These are phyloP conservation scores for Perognathus longimembris DNA, from an alignment of 2,113 vertebrate genomes.

Conservation along the genomic window DNA sequence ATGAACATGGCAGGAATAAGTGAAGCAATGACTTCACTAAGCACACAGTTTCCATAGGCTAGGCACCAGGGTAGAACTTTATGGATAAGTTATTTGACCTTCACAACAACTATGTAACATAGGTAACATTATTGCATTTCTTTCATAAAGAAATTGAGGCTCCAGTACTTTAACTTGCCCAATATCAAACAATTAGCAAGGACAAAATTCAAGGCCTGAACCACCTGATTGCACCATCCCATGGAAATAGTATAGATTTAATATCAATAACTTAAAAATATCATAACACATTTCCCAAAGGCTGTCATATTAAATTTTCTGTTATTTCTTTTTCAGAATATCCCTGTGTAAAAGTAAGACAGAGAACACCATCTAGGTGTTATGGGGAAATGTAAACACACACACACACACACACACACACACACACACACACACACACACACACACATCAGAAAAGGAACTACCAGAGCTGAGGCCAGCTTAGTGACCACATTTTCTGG, in stretches of 20 bases:
- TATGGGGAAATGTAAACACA: background rate
- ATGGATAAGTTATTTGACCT: background rate
- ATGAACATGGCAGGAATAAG: background rate
- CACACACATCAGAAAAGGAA: background rate
- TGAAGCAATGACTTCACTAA: background rate
- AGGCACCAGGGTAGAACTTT: background rate
- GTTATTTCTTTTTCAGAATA: conserved; percentile 40
- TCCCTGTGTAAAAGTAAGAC: background rate
- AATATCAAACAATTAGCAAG: background rate
- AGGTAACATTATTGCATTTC: background rate
- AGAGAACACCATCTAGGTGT: background rate
- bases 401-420: background rate
- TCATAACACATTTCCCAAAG: background rate
- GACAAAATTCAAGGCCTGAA: background rate
- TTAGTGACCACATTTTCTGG: background rate
- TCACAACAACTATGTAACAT: background rate
- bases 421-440: background rate
- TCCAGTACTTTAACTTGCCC: background rate
- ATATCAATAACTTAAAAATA: background rate
- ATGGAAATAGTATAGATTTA: background rate
- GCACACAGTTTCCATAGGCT: background rate
- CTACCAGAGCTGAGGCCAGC: background rate
- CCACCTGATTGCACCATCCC: background rate
- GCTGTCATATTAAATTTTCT: background rate
- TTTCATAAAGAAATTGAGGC: background rate